phyloP scores from a whole-genome alignment of 2,113 vertebrate genomes.

The Eulemur macaco region DNA sequence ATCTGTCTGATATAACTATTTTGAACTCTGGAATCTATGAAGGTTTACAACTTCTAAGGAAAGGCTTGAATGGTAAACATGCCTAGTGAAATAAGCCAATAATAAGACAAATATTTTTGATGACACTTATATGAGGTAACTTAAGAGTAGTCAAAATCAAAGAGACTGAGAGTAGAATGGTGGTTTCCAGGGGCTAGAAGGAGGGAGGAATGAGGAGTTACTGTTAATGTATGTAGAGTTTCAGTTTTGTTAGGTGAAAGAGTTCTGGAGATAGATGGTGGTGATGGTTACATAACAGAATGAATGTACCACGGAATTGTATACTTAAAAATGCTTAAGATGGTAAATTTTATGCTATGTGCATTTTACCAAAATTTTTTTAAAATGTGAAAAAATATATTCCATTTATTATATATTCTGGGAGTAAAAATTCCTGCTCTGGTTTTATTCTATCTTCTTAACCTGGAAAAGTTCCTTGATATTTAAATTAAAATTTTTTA shows the following conservation, averaged over 20 bases:
- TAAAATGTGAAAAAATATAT: not conserved
- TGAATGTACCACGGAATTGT: not conserved
- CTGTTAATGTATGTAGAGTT: not conserved
- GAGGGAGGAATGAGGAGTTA: not conserved
- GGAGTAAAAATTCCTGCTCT: not conserved
- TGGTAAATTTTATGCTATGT: not conserved
- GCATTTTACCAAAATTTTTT: not conserved
- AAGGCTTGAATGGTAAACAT: not conserved
- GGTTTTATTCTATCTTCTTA: not conserved
- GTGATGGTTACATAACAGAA: not conserved
- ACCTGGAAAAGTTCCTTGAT: not conserved
- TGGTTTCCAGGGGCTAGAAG: not conserved
- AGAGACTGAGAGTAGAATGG: not conserved
- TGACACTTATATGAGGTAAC: not conserved
- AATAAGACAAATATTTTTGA: not conserved
- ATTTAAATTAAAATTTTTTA: constrained; percentile 21
- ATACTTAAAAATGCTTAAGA: not conserved
- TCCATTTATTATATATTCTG: not conserved
- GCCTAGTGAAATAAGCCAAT: not conserved
- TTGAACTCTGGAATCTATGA: not conserved
- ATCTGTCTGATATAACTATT: too few relatives aligned
- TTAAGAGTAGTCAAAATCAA: not conserved
- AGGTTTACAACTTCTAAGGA: not conserved
- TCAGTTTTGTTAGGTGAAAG: not conserved
- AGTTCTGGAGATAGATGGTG: not conserved